Base-by-base conservation (phyloP, 1,140 invertebrate genomes). In the Bombus cullumanus region DNA sequence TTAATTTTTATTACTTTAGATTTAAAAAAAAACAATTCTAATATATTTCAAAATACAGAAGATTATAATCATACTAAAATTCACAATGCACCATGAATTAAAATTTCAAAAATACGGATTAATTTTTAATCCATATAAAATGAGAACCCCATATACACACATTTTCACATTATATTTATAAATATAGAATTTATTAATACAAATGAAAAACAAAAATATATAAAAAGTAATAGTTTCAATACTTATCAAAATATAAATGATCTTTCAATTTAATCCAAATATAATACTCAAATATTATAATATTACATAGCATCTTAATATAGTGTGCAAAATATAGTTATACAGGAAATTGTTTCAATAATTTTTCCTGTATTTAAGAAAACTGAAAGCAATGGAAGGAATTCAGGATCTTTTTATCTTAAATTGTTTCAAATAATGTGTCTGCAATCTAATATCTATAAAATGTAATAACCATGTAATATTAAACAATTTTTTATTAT, bases 281-380 rank as follows among this genome's bases (percentile, higher is more conserved):
- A 85, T 59, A 79, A 72, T 85, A 78, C 75, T 85, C 81, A 57
- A 73, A 62, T 85, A 85, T 59, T 80, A n/a, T 78, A 72, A 72
- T 72, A 25, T 47, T 71, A 80, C 8, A 37, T 85, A 72, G 22
- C 78, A 85, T 80, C 79, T 80, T 79, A 72, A 85, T 41, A 72
- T 78, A 78, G 22, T 62, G 53, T 80, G 68, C 37, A 72, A 80
- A 85, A 12, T 41, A 57, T 68, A 68, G 39, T 59, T 72, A 53
- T 22, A 41, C 22, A 69, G 31, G 41, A 53, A 72, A n/a, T 64
- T 53, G 18, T 75, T 28, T 22, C 18, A 83, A 68, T 6, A 34
- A 68, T 83, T 77, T 77, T n/a, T 41, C 25, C 22, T 57, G 15
- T 53, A 37, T 68, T 77, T 66, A 53, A 83, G 25, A 9, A 68